Conservation (phyloP, 2,888 invertebrate genomes). For the Tetragonula carbonaria region DNA sequence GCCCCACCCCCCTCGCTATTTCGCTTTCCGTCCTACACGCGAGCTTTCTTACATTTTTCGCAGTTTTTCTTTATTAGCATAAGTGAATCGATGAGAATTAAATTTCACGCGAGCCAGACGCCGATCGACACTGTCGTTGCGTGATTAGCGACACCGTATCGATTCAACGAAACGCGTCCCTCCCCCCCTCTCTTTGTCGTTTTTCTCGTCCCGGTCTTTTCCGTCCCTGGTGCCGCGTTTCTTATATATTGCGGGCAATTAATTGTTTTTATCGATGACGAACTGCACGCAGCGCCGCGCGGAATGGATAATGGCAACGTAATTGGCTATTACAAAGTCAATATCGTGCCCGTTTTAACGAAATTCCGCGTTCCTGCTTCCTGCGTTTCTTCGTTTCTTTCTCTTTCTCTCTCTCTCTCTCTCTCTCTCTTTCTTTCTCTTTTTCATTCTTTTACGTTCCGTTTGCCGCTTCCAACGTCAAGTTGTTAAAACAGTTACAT, state of each 20-base stretch:
- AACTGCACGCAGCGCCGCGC: no score
- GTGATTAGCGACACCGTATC: neutral
- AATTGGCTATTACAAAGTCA: slow-evolving; percentile 4
- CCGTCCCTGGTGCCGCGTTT: neutral
- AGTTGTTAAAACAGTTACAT: neutral
- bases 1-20: neutral
- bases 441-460: neutral
- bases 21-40: neutral
- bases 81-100: slow-evolving; percentile 22
- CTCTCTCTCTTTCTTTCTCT: no score
- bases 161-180: neutral
- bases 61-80: slow-evolving; percentile 18
- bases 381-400: neutral
- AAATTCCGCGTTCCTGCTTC: neutral
- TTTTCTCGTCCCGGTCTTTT: neutral
- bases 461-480: neutral
- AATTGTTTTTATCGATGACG: neutral
- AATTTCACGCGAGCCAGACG: slow-evolving; percentile 7
- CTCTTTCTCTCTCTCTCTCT: neutral
- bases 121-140: neutral
- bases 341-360: slow-evolving; percentile 10
- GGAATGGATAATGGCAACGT: neutral
- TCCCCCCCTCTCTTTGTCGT: rapidly evolving
- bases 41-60: slow-evolving; percentile 7
- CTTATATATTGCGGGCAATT: neutral